Percentiles rank a stretch among this genome's conserved stretches.
These are phyloP conservation scores for Ophion obscuratus DNA, from an alignment of 2,888 invertebrate genomes.

Conservation along the genomic window DNA sequence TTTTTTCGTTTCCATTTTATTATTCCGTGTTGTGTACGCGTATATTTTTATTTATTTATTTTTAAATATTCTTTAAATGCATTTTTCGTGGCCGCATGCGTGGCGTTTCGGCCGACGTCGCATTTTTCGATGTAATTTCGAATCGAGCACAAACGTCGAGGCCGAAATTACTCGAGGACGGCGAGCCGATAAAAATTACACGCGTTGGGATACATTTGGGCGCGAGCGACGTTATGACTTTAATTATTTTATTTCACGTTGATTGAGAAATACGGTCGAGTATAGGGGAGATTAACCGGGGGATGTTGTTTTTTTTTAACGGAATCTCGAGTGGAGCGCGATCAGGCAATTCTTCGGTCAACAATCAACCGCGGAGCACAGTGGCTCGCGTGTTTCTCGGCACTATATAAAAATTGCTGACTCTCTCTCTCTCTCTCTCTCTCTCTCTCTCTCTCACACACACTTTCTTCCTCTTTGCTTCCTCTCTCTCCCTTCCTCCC, in stretches of 20 bases:
- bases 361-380: conserved; percentile 61
- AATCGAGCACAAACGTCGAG: too few relatives aligned
- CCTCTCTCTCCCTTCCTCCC: conserved; percentile 11
- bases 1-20: conserved; percentile 58
- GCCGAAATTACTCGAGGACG: not conserved
- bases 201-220: not conserved
- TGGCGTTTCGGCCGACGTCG: not conserved
- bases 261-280: conserved; percentile 29
- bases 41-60: conserved; percentile 20
- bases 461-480: too few relatives aligned
- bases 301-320: not conserved
- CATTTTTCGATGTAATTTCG: too few relatives aligned
- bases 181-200: not conserved
- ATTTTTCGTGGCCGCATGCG: conserved; percentile 22
- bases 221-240: not conserved
- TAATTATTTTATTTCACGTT: conserved; percentile 13
- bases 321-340: conserved; percentile 14
- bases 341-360: conserved; percentile 38
- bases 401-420: conserved; percentile 78
- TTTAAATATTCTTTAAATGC: not conserved
- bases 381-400: conserved; percentile 77
- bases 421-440: conserved; percentile 22
- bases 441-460: conserved; percentile 69
- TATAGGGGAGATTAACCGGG: conserved; percentile 11
- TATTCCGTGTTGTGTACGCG: conserved; percentile 31